Conservation (phyloP, 2,113 vertebrate species). For the Nesoenas mayeri region DNA sequence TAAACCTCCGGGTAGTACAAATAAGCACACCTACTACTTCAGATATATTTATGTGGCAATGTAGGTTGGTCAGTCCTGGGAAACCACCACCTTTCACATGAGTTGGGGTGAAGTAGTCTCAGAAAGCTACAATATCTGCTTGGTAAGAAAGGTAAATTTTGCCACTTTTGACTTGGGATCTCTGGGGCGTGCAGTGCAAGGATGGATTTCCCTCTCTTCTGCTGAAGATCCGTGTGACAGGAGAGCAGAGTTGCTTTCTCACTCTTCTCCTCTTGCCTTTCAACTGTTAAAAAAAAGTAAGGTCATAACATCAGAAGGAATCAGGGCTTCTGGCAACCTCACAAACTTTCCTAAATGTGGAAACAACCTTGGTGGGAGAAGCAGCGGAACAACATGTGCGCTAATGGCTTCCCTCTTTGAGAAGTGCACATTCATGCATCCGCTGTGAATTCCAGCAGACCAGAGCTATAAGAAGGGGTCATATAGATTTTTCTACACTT, state of each 20-base stretch:
- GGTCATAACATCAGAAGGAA: neutral
- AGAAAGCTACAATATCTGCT: neutral
- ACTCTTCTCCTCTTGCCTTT: neutral
- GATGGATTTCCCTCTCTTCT: neutral
- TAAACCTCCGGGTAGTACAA: neutral
- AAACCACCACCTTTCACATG: neutral
- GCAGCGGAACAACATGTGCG: neutral
- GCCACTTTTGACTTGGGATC: neutral
- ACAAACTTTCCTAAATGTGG: neutral
- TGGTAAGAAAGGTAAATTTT: neutral
- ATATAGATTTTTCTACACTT: slow-evolving; percentile 19
- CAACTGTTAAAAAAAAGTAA: neutral
- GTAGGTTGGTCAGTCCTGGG: neutral
- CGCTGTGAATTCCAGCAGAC: neutral
- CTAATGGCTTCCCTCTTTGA: slow-evolving; percentile 10
- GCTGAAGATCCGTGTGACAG: neutral
- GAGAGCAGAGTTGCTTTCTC: neutral
- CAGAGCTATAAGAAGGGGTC: neutral
- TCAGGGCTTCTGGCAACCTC: neutral
- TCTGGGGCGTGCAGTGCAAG: neutral
- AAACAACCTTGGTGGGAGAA: neutral
- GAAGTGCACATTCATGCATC: neutral
- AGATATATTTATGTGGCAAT: neutral
- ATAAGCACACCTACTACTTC: neutral
- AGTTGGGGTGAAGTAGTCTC: fast-evolving